These are phyloP conservation scores for Stercorarius parasiticus DNA, from an alignment of 2,113 vertebrate species.

Conservation along the genomic window DNA sequence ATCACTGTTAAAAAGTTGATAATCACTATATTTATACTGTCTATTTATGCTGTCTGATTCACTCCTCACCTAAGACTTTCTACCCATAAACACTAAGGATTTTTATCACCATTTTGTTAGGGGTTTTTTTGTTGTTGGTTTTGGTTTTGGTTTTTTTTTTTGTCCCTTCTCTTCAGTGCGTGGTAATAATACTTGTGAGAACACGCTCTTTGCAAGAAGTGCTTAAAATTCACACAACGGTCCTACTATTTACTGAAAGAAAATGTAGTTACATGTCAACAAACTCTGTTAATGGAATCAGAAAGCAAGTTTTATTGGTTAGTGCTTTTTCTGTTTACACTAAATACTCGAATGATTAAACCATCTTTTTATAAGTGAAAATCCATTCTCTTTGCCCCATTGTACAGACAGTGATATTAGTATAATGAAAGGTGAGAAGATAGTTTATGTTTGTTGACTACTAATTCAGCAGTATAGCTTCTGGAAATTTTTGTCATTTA, in stretches of 20 bases:
- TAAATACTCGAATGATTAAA: neutral
- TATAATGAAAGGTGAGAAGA: neutral
- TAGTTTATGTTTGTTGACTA: neutral
- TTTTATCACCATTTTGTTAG: neutral
- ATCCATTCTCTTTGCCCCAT: neutral
- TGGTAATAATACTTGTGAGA: neutral
- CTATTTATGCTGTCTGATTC: neutral
- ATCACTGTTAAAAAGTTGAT: neutral
- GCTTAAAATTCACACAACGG: neutral
- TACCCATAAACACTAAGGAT: neutral
- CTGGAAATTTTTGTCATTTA: constrained; percentile 43
- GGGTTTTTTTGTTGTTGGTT: neutral
- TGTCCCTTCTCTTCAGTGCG: neutral
- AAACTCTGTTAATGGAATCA: neutral
- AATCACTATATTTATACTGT: neutral
- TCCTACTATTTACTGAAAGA: neutral
- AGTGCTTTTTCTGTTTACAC: neutral
- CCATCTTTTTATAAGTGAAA: neutral
- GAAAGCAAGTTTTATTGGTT: neutral
- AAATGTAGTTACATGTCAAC: neutral
- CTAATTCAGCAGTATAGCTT: constrained; percentile 25
- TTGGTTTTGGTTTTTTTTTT: neutral
- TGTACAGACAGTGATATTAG: neutral
- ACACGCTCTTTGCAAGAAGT: neutral
- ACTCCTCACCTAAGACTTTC: neutral